A percentile compares a stretch with the other conserved stretches of the same genome.
Conservation (phyloP, 2,888 invertebrate genomes). For the Spodoptera picta region DNA sequence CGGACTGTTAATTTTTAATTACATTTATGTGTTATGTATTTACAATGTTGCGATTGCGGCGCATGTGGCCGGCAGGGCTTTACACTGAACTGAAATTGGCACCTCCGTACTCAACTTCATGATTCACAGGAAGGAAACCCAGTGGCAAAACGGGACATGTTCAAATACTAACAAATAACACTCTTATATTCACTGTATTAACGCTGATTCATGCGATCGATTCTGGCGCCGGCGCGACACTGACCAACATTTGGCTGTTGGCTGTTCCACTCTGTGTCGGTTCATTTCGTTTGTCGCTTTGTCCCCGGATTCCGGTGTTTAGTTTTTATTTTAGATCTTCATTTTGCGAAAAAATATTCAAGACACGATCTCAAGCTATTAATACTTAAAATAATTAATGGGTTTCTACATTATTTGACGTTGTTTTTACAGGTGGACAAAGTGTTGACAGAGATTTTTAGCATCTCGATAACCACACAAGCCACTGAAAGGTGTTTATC, state of each 20-base stretch:
- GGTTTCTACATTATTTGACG: too few relatives aligned
- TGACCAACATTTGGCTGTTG: constrained; percentile 76
- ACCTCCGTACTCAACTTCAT: constrained; percentile 71
- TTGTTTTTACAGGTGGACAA: too few relatives aligned
- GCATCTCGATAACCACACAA: too few relatives aligned
- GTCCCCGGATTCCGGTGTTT: constrained; percentile 39
- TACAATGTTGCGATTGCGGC: constrained; percentile 64
- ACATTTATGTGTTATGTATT: constrained; percentile 62
- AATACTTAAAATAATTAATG: too few relatives aligned
- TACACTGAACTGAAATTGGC: constrained; percentile 76
- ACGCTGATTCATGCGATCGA: constrained; percentile 80
- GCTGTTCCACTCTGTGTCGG: constrained; percentile 60
- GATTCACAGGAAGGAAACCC: constrained; percentile 84
- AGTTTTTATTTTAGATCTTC: constrained; percentile 48
- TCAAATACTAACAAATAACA: constrained; percentile 71
- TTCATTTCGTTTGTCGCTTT: constrained; percentile 52
- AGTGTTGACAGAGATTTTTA: too few relatives aligned
- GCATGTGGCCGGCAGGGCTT: constrained; percentile 70
- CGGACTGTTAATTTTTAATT: constrained; percentile 44
- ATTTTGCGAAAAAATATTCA: constrained; percentile 18
- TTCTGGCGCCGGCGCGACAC: constrained; percentile 80
- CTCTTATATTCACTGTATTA: constrained; percentile 65
- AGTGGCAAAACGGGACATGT: constrained; percentile 82
- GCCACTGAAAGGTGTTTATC: too few relatives aligned
- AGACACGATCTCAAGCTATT: constrained; percentile 6